Evolutionary conservation across 2,888 invertebrate genomes (phyloP).

Genomic region (Melinopterus prodromus): DNA sequence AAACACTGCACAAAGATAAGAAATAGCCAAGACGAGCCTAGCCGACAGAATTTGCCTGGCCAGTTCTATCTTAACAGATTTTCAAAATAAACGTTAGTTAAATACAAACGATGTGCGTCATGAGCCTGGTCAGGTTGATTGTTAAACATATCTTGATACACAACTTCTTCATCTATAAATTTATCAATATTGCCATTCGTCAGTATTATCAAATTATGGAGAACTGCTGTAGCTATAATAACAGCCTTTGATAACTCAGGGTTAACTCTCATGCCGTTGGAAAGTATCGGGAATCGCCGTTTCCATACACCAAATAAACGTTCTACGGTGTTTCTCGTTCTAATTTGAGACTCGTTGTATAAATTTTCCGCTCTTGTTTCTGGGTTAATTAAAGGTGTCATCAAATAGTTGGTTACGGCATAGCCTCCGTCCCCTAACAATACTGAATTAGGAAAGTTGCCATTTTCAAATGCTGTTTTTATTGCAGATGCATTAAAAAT

Average conservation of each 20-base stretch:
- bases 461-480: constrained; percentile 33
- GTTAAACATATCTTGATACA: too few relatives aligned
- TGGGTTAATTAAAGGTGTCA: constrained; percentile 29
- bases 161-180: too few relatives aligned
- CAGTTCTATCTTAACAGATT: too few relatives aligned
- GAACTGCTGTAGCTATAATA: constrained; percentile 46
- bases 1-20: too few relatives aligned
- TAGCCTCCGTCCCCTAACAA: constrained; percentile 21
- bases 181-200: too few relatives aligned
- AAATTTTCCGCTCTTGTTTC: constrained; percentile 15
- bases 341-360: constrained; percentile 41
- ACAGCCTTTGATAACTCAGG: constrained; percentile 42
- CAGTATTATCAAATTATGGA: too few relatives aligned
- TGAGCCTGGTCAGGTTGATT: background rate
- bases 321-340: constrained; percentile 46
- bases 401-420: constrained; percentile 34
- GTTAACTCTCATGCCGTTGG: constrained; percentile 26
- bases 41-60: too few relatives aligned
- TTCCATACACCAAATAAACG: constrained; percentile 41
- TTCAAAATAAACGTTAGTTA: background rate
- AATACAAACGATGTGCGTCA: background rate
- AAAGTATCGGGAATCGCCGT: constrained; percentile 38
- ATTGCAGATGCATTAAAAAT: constrained; percentile 45
- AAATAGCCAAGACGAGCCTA: too few relatives aligned
- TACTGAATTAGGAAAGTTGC: constrained; percentile 38